These are phyloP conservation scores for Gymnocheta viridis DNA, from an alignment of 2,888 invertebrate genomes.

Conservation along the genomic window DNA sequence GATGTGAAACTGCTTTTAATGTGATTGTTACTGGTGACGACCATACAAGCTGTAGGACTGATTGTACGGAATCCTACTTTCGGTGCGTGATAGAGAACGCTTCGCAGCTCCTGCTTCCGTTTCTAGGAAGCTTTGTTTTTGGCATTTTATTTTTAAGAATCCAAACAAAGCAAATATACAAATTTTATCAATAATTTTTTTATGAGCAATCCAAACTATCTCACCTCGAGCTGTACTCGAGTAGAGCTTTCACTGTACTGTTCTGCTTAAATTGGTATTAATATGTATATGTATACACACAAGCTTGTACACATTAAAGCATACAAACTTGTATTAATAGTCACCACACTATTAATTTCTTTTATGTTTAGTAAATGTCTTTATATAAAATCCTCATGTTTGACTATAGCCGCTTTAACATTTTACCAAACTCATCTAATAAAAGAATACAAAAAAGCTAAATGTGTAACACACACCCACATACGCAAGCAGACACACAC, in stretches of 20 bases:
- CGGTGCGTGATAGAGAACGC: too few relatives aligned
- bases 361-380: slow-evolving; percentile 60
- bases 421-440: slow-evolving; percentile 43
- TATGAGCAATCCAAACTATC: too few relatives aligned
- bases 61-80: too few relatives aligned
- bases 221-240: not conserved
- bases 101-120: too few relatives aligned
- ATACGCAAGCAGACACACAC: not conserved
- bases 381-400: slow-evolving; percentile 48
- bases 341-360: slow-evolving; percentile 66
- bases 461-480: slow-evolving; percentile 21
- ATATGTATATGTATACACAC: not conserved
- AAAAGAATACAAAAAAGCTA: not conserved
- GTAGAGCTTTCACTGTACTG: not conserved
- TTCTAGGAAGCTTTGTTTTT: too few relatives aligned
- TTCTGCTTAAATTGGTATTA: not conserved
- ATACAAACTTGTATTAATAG: not conserved
- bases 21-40: too few relatives aligned
- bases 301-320: not conserved
- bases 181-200: too few relatives aligned
- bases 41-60: too few relatives aligned
- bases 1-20: too few relatives aligned
- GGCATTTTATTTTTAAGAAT: too few relatives aligned
- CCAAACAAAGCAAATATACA: too few relatives aligned
- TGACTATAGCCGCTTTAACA: slow-evolving; percentile 53